Conservation (phyloP, 2,113 vertebrate species). For the Etheostoma cragini region DNA sequence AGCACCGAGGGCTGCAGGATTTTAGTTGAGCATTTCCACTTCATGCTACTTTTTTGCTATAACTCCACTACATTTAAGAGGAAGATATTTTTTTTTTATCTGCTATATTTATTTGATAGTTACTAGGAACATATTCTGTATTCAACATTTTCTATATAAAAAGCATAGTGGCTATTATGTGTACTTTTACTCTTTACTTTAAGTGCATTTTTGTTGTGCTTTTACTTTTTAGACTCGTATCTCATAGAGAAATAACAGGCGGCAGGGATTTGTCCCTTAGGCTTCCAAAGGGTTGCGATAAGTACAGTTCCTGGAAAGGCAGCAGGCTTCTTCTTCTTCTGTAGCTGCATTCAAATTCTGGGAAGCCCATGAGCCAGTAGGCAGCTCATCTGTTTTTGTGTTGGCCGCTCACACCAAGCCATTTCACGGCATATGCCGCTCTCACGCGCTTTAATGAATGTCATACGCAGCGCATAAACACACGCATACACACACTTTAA, state of each 20-base stretch:
- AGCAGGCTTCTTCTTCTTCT: conserved; percentile 35
- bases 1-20: not conserved
- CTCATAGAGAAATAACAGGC: conserved; percentile 64
- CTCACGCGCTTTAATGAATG: conserved; percentile 67
- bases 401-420: conserved; percentile 60
- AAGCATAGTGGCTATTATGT: too few relatives aligned
- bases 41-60: not conserved
- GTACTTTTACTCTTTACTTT: too few relatives aligned
- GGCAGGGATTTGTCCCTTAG: conserved; percentile 59
- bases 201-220: too few relatives aligned
- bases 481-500: conserved; percentile 33
- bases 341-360: conserved; percentile 58
- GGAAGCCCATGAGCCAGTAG: conserved; percentile 54
- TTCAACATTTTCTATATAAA: too few relatives aligned
- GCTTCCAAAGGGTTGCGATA: conserved; percentile 56
- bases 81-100: not conserved
- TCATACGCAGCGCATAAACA: conserved; percentile 39
- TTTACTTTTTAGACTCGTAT: conserved; percentile 27
- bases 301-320: conserved; percentile 53
- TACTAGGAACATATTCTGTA: too few relatives aligned
- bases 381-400: conserved; percentile 57
- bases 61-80: not conserved
- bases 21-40: conserved; percentile 1
- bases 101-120: not conserved
- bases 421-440: conserved; percentile 58